Conservation (phyloP, 2,797 vertebrate genomes). For the Lycodopsis pacificus region DNA sequence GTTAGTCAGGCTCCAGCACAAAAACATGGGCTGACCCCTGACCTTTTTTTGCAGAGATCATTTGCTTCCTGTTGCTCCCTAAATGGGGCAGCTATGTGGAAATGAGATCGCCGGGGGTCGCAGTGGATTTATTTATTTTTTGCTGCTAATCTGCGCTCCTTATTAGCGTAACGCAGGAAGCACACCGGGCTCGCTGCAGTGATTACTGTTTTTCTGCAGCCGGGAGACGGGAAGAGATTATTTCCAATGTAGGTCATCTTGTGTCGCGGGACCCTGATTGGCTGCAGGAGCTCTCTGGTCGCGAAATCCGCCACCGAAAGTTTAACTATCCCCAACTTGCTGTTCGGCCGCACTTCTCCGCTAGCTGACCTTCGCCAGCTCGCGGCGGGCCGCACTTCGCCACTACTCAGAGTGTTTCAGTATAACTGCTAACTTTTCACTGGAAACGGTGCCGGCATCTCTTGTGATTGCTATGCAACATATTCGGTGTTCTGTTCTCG, state of each 20-base stretch:
- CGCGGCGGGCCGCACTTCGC: not conserved
- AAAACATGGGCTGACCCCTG: slow-evolving; percentile 72
- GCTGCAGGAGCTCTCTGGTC: not conserved
- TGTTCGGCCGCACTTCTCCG: not conserved
- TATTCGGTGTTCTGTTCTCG: not conserved
- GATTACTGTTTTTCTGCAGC: not conserved
- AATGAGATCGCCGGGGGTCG: slow-evolving; percentile 72
- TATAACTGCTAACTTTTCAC: not conserved
- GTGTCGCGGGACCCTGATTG: not conserved
- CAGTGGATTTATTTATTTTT: slow-evolving; percentile 23
- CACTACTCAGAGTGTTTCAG: not conserved
- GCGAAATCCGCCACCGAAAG: not conserved
- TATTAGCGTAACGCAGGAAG: slow-evolving; percentile 50
- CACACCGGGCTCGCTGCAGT: not conserved
- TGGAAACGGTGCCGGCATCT: not conserved
- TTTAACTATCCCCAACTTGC: not conserved
- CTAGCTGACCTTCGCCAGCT: not conserved
- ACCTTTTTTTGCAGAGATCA: slow-evolving; percentile 62
- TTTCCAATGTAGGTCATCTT: not conserved
- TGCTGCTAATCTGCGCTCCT: slow-evolving; percentile 41
- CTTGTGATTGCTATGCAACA: slow-evolving; percentile 3
- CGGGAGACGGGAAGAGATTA: not conserved
- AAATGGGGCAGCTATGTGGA: slow-evolving; percentile 60
- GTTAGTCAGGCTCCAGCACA: slow-evolving; percentile 47
- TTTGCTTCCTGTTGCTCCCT: slow-evolving; percentile 74